Evolutionary conservation across 2,888 invertebrate species (phyloP), one percentile per base, ranked within the genome.

Genomic region (Physocephala rufipes): DNA sequence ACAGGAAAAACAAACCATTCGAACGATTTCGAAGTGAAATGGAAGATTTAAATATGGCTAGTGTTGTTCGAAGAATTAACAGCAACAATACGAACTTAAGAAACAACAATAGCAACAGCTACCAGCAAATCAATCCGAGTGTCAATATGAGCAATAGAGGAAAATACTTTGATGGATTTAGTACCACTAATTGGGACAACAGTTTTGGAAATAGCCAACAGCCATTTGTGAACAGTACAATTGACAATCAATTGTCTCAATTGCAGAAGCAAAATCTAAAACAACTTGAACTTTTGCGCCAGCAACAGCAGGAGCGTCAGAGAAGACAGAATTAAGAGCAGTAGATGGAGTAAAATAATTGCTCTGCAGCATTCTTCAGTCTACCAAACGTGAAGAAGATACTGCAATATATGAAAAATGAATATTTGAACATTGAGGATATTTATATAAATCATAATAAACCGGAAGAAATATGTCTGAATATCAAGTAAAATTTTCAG

Each of bases 71-170:
- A 30, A 49, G 49, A 62, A 62, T 51, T 51, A 67, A 67, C 45
- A 30, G n/a, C 49, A 36, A 68, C 62, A 61, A 68, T 43, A 9
- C 61, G 21, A 62, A 68, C 43, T 62, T 21, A 12, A 51, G 15
- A 43, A 68, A 68, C 55, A 58, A 68, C 55, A 68, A 68, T 43
- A 58, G 62, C 55, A 58, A 43, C 58, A 45, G 53, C 53, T n/a
- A n/a, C 16, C 43, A 58, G 45, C 21, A 21, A 7, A 58, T n/a
- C 24, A 58, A 55, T 68, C 36, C 30, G 24, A 49, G 51, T 51
- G 15, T 19, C 13, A 61, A 21, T 13, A 36, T 36, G 36, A 7
- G 36, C 36, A 61, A 47, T 24, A 59, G 45, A 3, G 59, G 12
- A 13, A 19, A 47, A 26, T 21, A n/a, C 43, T 45, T 24, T 45